Percentiles rank a stretch among this genome's conserved stretches.
Conservation (phyloP, 2,888 invertebrate genomes). For the Molorchus minor region DNA sequence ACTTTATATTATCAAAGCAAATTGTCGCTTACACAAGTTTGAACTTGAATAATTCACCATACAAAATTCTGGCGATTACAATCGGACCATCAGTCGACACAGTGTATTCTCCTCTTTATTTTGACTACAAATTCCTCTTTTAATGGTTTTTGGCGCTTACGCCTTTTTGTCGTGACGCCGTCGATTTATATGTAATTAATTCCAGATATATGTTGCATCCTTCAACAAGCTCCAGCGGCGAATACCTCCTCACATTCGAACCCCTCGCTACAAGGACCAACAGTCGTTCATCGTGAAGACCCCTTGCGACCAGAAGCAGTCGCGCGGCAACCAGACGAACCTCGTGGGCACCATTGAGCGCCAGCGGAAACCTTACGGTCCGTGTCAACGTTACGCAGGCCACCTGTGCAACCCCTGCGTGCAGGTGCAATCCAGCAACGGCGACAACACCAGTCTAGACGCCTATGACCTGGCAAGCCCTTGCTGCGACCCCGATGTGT, state of each 20-base stretch:
- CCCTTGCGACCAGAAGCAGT: slow-evolving; percentile 61
- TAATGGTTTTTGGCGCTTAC: too few species aligned
- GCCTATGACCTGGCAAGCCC: slow-evolving; percentile 88
- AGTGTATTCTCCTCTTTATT: too few species aligned
- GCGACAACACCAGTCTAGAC: slow-evolving; percentile 81
- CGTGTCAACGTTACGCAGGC: slow-evolving; percentile 56
- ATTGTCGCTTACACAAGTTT: too few species aligned
- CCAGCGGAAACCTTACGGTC: slow-evolving; percentile 53
- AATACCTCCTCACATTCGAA: slow-evolving; percentile 77
- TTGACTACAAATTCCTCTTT: too few species aligned
- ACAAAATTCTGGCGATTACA: too few species aligned
- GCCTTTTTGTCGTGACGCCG: too few species aligned
- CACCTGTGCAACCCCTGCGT: slow-evolving; percentile 79
- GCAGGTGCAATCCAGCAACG: slow-evolving; percentile 66
- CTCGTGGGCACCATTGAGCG: slow-evolving; percentile 44
- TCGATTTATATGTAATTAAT: too few species aligned
- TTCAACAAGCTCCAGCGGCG: slow-evolving; percentile 71
- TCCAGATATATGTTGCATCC: slow-evolving; percentile 68
- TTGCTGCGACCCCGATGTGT: slow-evolving; percentile 87
- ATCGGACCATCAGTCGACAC: too few species aligned
- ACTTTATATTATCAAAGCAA: too few species aligned
- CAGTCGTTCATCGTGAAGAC: slow-evolving; percentile 75
- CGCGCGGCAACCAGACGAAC: slow-evolving; percentile 51
- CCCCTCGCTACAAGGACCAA: slow-evolving; percentile 74
- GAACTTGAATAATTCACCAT: too few species aligned